Evolutionary conservation across 2,113 vertebrate species (phyloP).

Genomic region (Pavo muticus): DNA sequence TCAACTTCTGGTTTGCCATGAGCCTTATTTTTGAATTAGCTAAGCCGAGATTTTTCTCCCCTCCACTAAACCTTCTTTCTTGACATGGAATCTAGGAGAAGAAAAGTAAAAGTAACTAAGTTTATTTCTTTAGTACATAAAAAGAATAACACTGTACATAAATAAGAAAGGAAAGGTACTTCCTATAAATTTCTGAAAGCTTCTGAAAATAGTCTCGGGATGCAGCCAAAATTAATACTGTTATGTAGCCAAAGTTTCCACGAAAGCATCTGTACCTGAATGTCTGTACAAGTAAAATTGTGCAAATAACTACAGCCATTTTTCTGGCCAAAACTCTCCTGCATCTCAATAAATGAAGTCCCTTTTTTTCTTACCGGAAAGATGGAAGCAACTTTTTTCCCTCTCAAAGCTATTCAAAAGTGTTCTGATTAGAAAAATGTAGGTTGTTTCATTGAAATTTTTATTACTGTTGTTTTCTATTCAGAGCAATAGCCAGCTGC

Average conservation of each 20-base stretch:
- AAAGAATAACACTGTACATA: slow-evolving; percentile 53
- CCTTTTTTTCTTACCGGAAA: not conserved
- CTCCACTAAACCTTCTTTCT: not conserved
- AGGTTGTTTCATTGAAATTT: not conserved
- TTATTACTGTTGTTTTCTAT: not conserved
- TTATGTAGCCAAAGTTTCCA: slow-evolving; percentile 67
- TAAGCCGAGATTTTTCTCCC: slow-evolving; percentile 8
- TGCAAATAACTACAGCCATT: slow-evolving; percentile 64
- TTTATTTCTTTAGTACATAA: slow-evolving; percentile 38
- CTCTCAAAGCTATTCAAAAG: not conserved
- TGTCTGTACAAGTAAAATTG: slow-evolving; percentile 69
- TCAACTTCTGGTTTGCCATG: slow-evolving; percentile 17
- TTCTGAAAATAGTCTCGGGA: slow-evolving; percentile 72
- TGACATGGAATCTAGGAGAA: not conserved
- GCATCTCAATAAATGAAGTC: not conserved
- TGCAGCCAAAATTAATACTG: slow-evolving; percentile 73
- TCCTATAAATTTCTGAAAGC: slow-evolving; percentile 69
- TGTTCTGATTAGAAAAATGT: not conserved
- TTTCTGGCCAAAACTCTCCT: slow-evolving; percentile 23
- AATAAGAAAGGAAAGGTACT: slow-evolving; percentile 70
- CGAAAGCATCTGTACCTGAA: slow-evolving; percentile 68
- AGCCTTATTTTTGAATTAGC: not conserved
- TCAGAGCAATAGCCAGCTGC: not conserved
- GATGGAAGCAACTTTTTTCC: not conserved
- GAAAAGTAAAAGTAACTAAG: not conserved